Percentiles rank a stretch among this genome's conserved stretches.
These are phyloP conservation scores for Sprattus sprattus DNA, from an alignment of 2,113 vertebrate genomes.

Conservation along the genomic window DNA sequence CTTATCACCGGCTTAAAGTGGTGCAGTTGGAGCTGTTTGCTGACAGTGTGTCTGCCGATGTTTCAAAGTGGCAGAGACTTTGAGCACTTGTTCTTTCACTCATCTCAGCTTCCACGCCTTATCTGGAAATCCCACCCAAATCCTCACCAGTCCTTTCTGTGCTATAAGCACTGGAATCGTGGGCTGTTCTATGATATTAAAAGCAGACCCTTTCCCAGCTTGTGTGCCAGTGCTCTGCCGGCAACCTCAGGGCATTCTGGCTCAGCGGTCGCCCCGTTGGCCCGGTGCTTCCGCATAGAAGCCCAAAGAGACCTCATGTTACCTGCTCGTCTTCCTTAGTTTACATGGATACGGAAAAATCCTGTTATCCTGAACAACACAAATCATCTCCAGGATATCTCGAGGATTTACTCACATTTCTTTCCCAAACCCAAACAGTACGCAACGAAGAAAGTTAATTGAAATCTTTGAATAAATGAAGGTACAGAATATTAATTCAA, in stretches of 20 bases:
- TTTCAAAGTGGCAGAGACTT: slow-evolving; percentile 28
- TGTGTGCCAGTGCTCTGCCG: background rate
- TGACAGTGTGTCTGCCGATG: slow-evolving; percentile 24
- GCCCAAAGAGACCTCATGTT: background rate
- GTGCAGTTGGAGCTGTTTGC: background rate
- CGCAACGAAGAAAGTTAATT: background rate
- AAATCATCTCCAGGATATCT: background rate
- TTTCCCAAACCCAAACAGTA: background rate
- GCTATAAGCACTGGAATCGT: slow-evolving; percentile 19
- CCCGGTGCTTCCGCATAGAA: background rate
- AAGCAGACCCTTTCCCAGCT: slow-evolving; percentile 26
- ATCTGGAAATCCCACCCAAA: background rate
- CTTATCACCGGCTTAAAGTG: background rate
- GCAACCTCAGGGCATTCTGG: background rate
- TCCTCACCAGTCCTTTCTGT: slow-evolving; percentile 6
- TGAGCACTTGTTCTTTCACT: background rate
- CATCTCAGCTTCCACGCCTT: background rate
- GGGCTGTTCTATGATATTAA: slow-evolving; percentile 31
- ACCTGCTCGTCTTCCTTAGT: background rate
- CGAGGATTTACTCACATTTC: background rate
- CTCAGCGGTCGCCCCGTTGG: background rate
- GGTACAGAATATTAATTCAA: background rate
- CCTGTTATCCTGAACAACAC: background rate
- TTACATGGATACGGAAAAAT: background rate
- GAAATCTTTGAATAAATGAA: background rate